phyloP scores from a whole-genome alignment of 2,113 vertebrate species.

The Panthera leo region DNA sequence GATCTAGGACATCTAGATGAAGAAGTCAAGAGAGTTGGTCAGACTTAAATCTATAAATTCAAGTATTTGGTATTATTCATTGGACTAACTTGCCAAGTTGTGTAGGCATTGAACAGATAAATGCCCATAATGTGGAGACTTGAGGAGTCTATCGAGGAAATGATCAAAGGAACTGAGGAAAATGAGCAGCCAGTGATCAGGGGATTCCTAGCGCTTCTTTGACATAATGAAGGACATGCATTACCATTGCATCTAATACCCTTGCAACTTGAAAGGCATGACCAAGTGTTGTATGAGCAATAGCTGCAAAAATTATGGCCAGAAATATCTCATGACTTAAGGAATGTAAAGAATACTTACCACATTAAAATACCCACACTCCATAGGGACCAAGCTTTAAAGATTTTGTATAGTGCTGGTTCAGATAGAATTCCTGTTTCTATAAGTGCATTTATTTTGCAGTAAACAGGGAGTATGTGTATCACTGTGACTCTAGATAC shows the following conservation, averaged over 20 bases:
- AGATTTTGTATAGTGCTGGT: background rate
- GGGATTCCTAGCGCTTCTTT: background rate
- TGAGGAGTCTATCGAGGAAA: background rate
- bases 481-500: background rate
- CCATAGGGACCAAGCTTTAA: background rate
- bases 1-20: background rate
- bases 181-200: background rate
- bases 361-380: background rate
- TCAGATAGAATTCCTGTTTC: background rate
- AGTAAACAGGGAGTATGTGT: background rate
- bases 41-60: background rate
- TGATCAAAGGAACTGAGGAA: background rate
- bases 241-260: background rate
- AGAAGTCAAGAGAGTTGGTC: background rate
- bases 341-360: background rate
- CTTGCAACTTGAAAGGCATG: background rate
- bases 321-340: background rate
- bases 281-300: background rate
- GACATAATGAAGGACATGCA: background rate
- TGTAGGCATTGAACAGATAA: background rate
- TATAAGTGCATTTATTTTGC: background rate
- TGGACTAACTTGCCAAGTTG: background rate
- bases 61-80: background rate
- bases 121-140: background rate
- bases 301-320: conserved; percentile 1